Conservation (phyloP, 2,113 vertebrate genomes). For the Zeus faber region DNA sequence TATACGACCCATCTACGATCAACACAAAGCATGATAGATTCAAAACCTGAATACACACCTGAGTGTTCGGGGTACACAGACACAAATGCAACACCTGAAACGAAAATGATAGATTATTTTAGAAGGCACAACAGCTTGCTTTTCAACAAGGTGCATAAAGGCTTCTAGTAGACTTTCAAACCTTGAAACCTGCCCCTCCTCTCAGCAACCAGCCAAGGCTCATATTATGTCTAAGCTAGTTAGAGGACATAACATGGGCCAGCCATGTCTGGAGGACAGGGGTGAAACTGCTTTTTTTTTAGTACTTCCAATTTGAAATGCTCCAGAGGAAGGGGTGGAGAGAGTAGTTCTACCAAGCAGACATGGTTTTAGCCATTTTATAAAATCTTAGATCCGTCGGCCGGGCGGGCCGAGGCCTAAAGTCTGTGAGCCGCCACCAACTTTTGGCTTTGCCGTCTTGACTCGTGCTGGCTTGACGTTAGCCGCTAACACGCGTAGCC, state of each 20-base stretch:
- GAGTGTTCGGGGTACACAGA: not conserved
- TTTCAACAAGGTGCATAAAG: not conserved
- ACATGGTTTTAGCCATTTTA: not conserved
- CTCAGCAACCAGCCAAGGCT: not conserved
- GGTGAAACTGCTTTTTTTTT: not conserved
- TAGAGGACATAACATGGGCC: conserved; percentile 58
- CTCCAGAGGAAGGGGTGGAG: fast-evolving
- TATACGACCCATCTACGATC: too few species aligned
- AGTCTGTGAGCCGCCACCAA: conserved; percentile 43
- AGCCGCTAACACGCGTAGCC: conserved; percentile 27
- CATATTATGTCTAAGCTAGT: conserved; percentile 11
- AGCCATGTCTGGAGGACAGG: conserved; percentile 41
- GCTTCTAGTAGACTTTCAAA: too few species aligned
- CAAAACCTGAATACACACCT: too few species aligned
- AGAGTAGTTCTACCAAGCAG: too few species aligned
- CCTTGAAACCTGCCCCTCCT: too few species aligned
- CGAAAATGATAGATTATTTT: not conserved
- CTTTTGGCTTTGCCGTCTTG: conserved; percentile 22
- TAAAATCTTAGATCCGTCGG: conserved; percentile 1
- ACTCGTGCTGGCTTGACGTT: conserved; percentile 18
- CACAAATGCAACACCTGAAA: conserved; percentile 15
- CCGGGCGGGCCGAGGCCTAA: conserved; percentile 2
- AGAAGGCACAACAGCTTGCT: not conserved
- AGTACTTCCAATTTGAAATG: too few species aligned
- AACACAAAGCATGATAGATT: not conserved